phyloP scores from a whole-genome alignment of 2,113 vertebrate species.

The Caretta caretta region DNA sequence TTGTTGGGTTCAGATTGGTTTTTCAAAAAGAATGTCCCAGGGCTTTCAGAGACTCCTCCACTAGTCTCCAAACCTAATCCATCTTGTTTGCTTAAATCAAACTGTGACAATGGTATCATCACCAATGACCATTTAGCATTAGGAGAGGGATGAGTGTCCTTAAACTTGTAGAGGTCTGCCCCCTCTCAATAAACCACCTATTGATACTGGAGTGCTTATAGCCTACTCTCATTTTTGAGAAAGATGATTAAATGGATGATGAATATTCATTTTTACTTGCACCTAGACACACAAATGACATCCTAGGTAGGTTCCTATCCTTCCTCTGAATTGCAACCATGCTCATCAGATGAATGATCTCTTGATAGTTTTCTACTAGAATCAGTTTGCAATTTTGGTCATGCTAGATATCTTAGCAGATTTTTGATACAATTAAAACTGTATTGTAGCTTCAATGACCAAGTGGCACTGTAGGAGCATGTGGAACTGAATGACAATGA shows the following conservation, averaged over 20 bases:
- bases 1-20: neutral
- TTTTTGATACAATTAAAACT: neutral
- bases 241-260: neutral
- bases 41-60: neutral
- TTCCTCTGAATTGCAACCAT: neutral
- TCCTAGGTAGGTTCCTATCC: neutral
- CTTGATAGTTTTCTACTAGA: neutral
- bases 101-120: neutral
- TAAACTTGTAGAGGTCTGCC: neutral
- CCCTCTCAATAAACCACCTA: neutral
- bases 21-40: neutral
- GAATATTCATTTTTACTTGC: neutral
- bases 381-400: neutral
- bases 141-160: accelerated
- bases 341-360: neutral
- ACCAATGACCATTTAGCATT: neutral
- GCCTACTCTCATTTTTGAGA: neutral
- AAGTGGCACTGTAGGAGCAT: neutral
- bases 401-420: neutral
- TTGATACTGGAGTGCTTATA: neutral
- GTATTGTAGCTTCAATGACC: neutral
- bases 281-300: neutral
- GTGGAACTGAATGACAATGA: neutral
- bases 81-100: neutral
- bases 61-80: neutral